Evolutionary conservation across 2,113 vertebrate species (phyloP).

Genomic region (Tachysurus vachellii): DNA sequence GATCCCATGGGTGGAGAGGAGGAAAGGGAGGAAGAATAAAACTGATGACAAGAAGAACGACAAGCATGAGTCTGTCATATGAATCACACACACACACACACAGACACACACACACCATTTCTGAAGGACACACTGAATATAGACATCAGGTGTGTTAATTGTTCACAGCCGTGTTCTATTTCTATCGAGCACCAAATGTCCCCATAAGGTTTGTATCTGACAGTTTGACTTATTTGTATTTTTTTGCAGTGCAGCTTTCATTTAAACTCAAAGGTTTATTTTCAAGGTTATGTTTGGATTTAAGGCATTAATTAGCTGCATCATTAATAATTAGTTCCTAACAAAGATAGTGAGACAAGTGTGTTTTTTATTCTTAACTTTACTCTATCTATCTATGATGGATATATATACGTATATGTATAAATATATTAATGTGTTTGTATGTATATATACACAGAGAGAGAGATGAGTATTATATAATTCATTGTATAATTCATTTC

Average conservation of each 20-base stretch:
- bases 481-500: neutral
- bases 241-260: neutral
- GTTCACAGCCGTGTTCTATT: neutral
- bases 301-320: neutral
- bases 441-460: too few species aligned
- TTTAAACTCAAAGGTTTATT: neutral
- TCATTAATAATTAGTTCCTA: neutral
- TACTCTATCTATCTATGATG: neutral
- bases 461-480: neutral
- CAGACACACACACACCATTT: constrained; percentile 28
- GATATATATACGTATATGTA: too few species aligned
- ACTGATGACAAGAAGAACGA: constrained; percentile 65
- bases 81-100: constrained; percentile 55
- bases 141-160: neutral
- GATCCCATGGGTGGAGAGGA: constrained; percentile 88
- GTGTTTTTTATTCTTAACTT: neutral
- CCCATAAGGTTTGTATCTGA: neutral
- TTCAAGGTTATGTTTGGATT: neutral
- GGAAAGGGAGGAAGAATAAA: constrained; percentile 61
- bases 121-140: neutral
- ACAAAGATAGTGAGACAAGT: neutral
- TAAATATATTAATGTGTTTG: too few species aligned
- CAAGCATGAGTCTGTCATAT: constrained; percentile 79
- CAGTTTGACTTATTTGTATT: neutral
- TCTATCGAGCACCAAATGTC: neutral